These are phyloP conservation scores for Atopsyche davidsoni DNA, from an alignment of 1,140 invertebrate genomes.

Conservation along the genomic window DNA sequence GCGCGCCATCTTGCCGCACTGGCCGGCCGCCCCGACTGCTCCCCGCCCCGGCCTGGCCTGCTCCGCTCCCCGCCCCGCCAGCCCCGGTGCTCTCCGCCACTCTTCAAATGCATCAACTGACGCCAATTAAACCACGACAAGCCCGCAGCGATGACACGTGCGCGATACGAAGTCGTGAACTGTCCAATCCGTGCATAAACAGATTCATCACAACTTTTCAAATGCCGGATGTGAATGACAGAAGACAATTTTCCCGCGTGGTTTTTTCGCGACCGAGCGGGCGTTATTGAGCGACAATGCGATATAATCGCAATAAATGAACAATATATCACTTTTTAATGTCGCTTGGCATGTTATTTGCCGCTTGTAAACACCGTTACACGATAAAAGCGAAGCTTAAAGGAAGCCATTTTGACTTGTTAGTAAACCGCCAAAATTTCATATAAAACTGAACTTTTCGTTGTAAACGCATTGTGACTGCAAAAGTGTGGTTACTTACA, in stretches of 20 bases:
- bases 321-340: background rate
- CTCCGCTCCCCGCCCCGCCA: slow-evolving; percentile 39
- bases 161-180: background rate
- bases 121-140: too few species aligned
- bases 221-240: slow-evolving; percentile 23
- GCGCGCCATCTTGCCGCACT: slow-evolving; percentile 15
- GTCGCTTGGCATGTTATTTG: background rate
- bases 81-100: background rate
- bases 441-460: background rate
- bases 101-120: background rate
- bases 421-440: slow-evolving; percentile 41
- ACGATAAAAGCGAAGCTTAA: slow-evolving; percentile 24
- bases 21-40: slow-evolving; percentile 4
- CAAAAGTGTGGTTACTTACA: slow-evolving; percentile 38
- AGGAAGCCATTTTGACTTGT: slow-evolving; percentile 50
- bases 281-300: background rate
- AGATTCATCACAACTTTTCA: too few species aligned
- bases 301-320: background rate
- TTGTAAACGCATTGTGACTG: background rate
- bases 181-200: background rate
- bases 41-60: slow-evolving; percentile 35
- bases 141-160: background rate
- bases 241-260: slow-evolving; percentile 43
- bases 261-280: slow-evolving; percentile 4
- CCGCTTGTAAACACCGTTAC: background rate